Conservation (phyloP, 2,888 invertebrate genomes). For the Patella pellucida region DNA sequence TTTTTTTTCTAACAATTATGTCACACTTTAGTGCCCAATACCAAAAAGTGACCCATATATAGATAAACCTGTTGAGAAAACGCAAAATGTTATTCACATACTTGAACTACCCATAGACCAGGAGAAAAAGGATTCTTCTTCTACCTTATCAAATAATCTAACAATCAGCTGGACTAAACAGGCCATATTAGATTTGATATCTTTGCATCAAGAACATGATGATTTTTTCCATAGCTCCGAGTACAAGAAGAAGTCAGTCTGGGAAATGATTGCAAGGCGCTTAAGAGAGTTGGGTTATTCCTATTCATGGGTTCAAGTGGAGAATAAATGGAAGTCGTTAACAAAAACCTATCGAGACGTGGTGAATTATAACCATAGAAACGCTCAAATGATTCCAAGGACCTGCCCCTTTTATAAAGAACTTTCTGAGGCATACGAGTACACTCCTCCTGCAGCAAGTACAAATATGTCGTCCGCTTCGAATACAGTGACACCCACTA, state of each 20-base stretch:
- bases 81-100: too few species aligned
- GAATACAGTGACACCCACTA: not conserved
- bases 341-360: slow-evolving; percentile 32
- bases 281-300: slow-evolving; percentile 15
- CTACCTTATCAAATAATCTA: too few species aligned
- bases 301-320: slow-evolving; percentile 31
- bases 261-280: slow-evolving; percentile 31
- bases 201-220: slow-evolving; percentile 18
- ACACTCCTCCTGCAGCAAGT: slow-evolving; percentile 24
- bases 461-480: slow-evolving; percentile 18
- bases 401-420: slow-evolving; percentile 29
- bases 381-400: not conserved
- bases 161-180: slow-evolving; percentile 14
- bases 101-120: too few species aligned
- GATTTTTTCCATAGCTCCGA: slow-evolving; percentile 13
- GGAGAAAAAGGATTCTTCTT: too few species aligned
- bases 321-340: slow-evolving; percentile 35
- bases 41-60: too few species aligned
- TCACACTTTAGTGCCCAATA: too few species aligned
- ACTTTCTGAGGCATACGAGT: slow-evolving; percentile 25
- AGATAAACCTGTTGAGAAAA: too few species aligned
- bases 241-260: slow-evolving; percentile 27
- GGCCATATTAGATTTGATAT: slow-evolving; percentile 15
- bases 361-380: slow-evolving; percentile 20
- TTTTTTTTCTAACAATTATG: too few species aligned